Percentiles rank a stretch among this genome's conserved stretches.
These are phyloP conservation scores for Apotomis betuletana DNA, from an alignment of 2,888 invertebrate genomes.

Conservation along the genomic window DNA sequence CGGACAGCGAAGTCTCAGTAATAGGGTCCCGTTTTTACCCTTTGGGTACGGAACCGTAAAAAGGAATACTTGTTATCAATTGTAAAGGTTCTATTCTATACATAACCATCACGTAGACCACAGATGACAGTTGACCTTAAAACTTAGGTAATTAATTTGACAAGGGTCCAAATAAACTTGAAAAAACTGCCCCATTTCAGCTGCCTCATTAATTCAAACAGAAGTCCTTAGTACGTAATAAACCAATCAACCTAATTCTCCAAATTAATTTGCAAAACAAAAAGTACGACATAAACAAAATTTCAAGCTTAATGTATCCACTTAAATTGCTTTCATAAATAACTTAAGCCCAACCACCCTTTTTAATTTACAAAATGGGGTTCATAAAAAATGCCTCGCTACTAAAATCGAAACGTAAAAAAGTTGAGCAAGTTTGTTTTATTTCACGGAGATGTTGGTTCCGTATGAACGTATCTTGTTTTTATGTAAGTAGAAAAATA, in stretches of 20 bases:
- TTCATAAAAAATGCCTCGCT: conserved; percentile 39
- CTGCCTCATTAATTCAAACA: conserved; percentile 28
- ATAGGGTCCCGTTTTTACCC: too few relatives aligned
- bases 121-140: conserved; percentile 2
- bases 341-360: conserved; percentile 41
- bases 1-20: too few relatives aligned
- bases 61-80: too few relatives aligned
- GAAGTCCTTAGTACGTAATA: conserved; percentile 16
- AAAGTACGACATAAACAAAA: conserved; percentile 39
- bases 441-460: conserved; percentile 18
- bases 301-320: conserved; percentile 38
- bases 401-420: conserved; percentile 41
- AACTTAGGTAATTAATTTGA: conserved; percentile 2
- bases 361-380: conserved; percentile 43
- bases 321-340: conserved; percentile 41
- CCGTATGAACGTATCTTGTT: conserved; percentile 24
- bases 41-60: too few relatives aligned
- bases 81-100: background rate
- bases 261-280: conserved; percentile 40
- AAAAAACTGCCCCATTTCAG: conserved; percentile 19
- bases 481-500: too few relatives aligned
- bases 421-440: conserved; percentile 27
- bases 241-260: conserved; percentile 37
- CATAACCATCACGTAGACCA: background rate
- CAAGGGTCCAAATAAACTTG: conserved; percentile 7